These are phyloP conservation scores for Pterocles orientalis DNA, from an alignment of 2,113 vertebrate genomes.

Conservation along the genomic window DNA sequence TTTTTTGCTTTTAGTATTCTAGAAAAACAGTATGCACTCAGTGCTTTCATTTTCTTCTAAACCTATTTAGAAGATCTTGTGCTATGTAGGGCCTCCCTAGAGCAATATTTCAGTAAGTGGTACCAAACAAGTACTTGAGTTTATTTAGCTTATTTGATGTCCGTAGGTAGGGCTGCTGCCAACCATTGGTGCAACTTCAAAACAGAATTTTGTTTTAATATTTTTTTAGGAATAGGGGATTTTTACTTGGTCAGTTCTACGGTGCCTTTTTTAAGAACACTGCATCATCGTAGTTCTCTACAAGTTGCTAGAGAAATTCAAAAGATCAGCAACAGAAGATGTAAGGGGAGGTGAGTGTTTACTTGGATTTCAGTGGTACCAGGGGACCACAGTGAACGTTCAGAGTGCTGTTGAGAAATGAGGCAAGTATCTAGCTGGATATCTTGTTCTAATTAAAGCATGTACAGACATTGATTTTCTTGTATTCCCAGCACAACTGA, in stretches of 20 bases:
- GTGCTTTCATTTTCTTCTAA: neutral
- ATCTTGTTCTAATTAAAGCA: constrained; percentile 30
- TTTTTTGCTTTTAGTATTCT: neutral
- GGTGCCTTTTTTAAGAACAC: neutral
- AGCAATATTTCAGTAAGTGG: neutral
- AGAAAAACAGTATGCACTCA: neutral
- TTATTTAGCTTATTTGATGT: neutral
- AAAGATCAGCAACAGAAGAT: neutral
- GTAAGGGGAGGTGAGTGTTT: neutral
- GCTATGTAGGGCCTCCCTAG: neutral
- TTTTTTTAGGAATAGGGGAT: neutral
- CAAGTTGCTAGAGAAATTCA: neutral
- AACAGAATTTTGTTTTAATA: neutral
- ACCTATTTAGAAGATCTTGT: neutral
- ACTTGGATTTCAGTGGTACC: neutral
- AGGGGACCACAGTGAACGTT: neutral
- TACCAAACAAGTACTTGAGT: neutral
- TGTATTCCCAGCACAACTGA: constrained; percentile 26
- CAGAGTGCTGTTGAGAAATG: neutral
- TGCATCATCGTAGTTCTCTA: neutral
- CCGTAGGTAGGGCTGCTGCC: neutral
- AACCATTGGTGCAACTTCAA: neutral
- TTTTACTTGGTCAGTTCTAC: neutral
- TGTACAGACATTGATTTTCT: constrained; percentile 3
- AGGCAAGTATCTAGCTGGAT: neutral